phyloP scores from a whole-genome alignment of 2,797 vertebrate species.

The Periparus ater region DNA sequence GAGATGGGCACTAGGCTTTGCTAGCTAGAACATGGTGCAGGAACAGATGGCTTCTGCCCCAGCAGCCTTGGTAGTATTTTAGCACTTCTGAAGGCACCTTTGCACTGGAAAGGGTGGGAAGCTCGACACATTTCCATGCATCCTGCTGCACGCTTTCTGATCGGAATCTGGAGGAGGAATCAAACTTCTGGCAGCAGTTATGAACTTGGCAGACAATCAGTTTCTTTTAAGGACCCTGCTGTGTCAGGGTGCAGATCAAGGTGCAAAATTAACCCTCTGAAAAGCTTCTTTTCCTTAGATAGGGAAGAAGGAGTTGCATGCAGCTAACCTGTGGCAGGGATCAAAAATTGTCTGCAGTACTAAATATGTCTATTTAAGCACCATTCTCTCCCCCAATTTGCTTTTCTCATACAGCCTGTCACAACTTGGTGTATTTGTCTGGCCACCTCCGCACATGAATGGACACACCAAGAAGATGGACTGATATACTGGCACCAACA shows the following conservation, averaged over 20 bases:
- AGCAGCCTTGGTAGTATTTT: neutral
- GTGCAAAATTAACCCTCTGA: neutral
- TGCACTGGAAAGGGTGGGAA: slow-evolving; percentile 2
- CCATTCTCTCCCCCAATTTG: neutral
- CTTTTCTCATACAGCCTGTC: neutral
- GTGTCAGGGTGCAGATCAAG: slow-evolving; percentile 13
- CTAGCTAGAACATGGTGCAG: neutral
- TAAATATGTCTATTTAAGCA: neutral
- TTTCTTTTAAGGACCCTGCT: neutral
- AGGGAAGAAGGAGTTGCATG: neutral
- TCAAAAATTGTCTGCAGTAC: neutral
- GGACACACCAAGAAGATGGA: neutral
- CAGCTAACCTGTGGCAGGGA: neutral
- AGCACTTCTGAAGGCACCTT: slow-evolving; percentile 12
- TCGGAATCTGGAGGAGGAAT: neutral
- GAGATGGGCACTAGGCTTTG: neutral
- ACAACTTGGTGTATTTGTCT: neutral
- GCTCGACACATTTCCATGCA: neutral
- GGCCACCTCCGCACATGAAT: neutral
- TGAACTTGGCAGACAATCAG: neutral
- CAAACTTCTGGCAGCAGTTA: neutral
- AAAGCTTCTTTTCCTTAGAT: neutral
- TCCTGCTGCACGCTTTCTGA: neutral
- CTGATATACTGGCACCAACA: neutral
- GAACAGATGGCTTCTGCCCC: neutral